These are phyloP conservation scores for Pegoplata infirma DNA, from an alignment of 2,888 invertebrate species.

Conservation along the genomic window DNA sequence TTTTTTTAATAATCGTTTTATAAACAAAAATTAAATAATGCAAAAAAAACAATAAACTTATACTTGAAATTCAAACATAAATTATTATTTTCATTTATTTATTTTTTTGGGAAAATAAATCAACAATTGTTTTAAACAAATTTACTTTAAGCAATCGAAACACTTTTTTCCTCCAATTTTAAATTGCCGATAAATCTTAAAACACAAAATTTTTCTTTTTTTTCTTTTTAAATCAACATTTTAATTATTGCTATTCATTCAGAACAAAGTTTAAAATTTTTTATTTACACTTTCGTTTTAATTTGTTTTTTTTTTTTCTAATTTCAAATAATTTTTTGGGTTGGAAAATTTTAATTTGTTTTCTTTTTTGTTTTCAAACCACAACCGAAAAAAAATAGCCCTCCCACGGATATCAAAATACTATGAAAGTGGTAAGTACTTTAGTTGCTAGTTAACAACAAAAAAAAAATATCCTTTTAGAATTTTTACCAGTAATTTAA, in stretches of 20 bases:
- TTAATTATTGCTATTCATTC: slow-evolving; percentile 15
- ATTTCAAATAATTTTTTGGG: slow-evolving; percentile 39
- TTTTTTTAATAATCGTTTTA: background rate
- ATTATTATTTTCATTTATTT: background rate
- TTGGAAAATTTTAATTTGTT: slow-evolving; percentile 62
- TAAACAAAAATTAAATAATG: background rate
- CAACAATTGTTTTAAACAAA: background rate
- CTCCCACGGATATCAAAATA: slow-evolving; percentile 83
- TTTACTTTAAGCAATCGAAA: background rate
- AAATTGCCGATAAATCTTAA: background rate
- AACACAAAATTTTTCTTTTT: slow-evolving; percentile 7
- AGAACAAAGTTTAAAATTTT: slow-evolving; percentile 15
- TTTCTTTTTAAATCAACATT: background rate
- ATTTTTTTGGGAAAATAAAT: background rate
- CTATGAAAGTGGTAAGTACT: slow-evolving; percentile 82
- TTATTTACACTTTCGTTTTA: background rate
- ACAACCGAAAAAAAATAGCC: slow-evolving; percentile 76
- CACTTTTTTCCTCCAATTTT: background rate
- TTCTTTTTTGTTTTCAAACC: slow-evolving; percentile 66
- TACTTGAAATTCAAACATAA: background rate
- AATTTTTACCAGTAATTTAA: too few relatives aligned
- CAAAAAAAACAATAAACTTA: background rate
- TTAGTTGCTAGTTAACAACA: background rate
- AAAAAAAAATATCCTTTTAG: too few relatives aligned
- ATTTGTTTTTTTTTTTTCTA: background rate